A percentile compares a stretch with the other conserved stretches of the same genome.
Conservation (phyloP, 37 sponge, comb jelly and placozoan genomes). For the Ianthella basta region DNA sequence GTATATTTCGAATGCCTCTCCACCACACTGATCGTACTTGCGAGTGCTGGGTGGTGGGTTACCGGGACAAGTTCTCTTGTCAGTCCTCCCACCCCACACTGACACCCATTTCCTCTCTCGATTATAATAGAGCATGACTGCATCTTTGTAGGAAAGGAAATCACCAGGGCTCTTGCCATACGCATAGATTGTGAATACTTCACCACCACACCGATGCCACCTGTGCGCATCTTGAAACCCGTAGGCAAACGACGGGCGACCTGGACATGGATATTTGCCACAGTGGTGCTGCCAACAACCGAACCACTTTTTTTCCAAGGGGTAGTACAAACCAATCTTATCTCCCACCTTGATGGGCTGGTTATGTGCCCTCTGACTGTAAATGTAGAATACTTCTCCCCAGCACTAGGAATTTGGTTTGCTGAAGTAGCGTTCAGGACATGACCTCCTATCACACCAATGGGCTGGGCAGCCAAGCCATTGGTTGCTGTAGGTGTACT, state of each 20-base stretch:
- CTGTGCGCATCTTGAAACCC: neutral
- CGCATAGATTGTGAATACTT: conserved; percentile 4
- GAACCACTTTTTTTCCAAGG: neutral
- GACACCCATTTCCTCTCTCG: neutral
- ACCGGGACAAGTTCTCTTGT: neutral
- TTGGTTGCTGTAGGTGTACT: neutral
- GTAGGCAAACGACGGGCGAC: neutral
- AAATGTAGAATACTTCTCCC: conserved; percentile 11
- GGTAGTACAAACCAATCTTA: conserved; percentile 10
- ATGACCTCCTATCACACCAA: neutral
- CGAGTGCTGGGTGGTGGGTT: neutral
- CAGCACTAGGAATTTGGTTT: neutral
- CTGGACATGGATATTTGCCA: neutral
- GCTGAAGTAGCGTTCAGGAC: neutral
- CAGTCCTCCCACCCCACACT: neutral
- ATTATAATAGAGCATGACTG: neutral
- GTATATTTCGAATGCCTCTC: neutral
- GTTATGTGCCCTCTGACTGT: neutral
- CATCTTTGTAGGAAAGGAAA: neutral
- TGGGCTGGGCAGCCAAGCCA: neutral
- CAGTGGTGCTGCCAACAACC: neutral
- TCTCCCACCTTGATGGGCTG: neutral
- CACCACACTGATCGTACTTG: neutral
- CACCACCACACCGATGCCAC: neutral
- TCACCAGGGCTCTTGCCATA: neutral